Evolutionary conservation across 2,888 invertebrate genomes (phyloP), one percentile per base, ranked within the genome.

Genomic region (Platycnemis pennipes): DNA sequence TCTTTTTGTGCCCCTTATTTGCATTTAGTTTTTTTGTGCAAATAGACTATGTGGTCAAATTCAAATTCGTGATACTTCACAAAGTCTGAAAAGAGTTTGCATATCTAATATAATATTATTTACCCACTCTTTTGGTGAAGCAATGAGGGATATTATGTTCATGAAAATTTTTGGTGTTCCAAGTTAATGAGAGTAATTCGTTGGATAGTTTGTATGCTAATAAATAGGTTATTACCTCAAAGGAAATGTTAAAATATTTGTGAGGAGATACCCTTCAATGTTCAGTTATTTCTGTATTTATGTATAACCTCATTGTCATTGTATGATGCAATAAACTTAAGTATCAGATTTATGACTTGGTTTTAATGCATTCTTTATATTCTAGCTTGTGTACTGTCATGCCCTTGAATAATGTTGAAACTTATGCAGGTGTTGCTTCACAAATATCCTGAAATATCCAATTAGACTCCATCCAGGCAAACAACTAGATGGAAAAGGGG

Each of bases 301-400:
- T 87, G 53, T n/a, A 44, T 63, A 63, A 44, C 91, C 69, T 44
- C 91, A 63, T 44, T 91, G 63, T 63, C 91, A 91, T 13, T 91
- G 26, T 44, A 63, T 91, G 91, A 91, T 91, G 91, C 91, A 91
- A 91, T 91, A 91, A 91, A 91, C 63, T 22, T 44, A 91, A 91
- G 37, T 89, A 37, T 53, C 5, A 37, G 53, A 89, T 37, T 53
- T 37, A 37, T 37, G n/a, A n/a, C 63, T 3, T 19, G 22, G 19
- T 26, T 1, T 16, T 16, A 26, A 26, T 13, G n/a, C 26, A 16
- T 8, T 63, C 26, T 63, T 56, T 63, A n/a, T n/a, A n/a, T n/a
- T n/a, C n/a, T n/a, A n/a, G n/a, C n/a, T n/a, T n/a, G n/a, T n/a
- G n/a, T n/a, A n/a, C n/a, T n/a, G n/a, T n/a, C n/a, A n/a, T n/a